Evolutionary conservation across 2,113 vertebrate species (phyloP), one percentile per base, ranked within the genome.

Genomic region (Serilophus lunatus): DNA sequence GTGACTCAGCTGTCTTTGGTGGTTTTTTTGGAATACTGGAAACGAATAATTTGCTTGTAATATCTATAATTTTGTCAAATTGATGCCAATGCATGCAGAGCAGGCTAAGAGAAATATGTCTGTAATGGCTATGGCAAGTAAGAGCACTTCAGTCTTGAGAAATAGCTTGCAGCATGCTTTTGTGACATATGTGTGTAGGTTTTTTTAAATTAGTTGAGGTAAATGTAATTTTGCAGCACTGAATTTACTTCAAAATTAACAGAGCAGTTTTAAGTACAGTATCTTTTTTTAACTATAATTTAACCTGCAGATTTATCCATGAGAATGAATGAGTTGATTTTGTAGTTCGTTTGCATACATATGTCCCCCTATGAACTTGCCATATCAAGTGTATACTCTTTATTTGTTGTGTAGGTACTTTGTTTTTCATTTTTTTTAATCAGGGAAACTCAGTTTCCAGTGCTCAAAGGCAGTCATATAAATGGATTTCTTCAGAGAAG

Each of bases 91-190:
- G 36, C 44, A 28, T 29, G 33, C 9, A 78, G 57, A 85, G 38
- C 49, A 90, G 51, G 35, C 44, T 81, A 70, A 74, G 35, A 33
- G 26, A 50, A 78, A 42, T 63, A 33, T 4, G 33, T 78, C 26
- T 75, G 18, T 28, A 63, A 51, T 86, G 59, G 38, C 50, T 47
- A 1, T 71, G 70, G 68, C 83, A 94, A 82, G 35, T 15, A 68
- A 61, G 60, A 96, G 28, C 28, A 19, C 15, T 72, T 66, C 89
- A 69, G 22, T 79, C 7, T 1, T 70, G 74, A 90, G 69, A 91
- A 95, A 45, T 44, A 38, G 33, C 42, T 92, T 76, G 49, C 35
- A 69, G 5, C 92, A 57, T 85, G n/a, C 31, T 86, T 86, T 93
- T 65, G 33, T 80, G 83, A 26, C 16, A 29, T 80, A 17, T 0